Evolutionary conservation across 2,113 vertebrate genomes (phyloP).

Genomic region (Rhynchomys soricoides): DNA sequence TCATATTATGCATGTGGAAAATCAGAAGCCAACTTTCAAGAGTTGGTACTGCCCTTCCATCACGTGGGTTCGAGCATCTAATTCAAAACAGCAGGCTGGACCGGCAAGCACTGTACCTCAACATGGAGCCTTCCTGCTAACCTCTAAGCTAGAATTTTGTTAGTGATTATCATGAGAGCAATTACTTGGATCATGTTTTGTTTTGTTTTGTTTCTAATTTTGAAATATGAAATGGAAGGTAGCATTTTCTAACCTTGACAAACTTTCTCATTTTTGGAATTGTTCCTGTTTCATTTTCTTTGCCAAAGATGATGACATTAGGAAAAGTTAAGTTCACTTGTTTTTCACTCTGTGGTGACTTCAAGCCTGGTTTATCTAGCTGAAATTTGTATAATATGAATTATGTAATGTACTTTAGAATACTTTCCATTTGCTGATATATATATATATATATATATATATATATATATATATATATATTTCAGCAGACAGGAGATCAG

Average conservation of each 20-base stretch:
- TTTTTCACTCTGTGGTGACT: conserved; percentile 12
- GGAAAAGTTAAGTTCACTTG: conserved; percentile 28
- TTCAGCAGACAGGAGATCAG: conserved; percentile 38
- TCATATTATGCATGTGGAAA: background rate
- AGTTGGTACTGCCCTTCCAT: background rate
- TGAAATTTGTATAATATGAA: background rate
- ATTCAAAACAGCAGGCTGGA: background rate
- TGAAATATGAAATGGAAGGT: background rate
- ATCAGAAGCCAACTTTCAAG: background rate
- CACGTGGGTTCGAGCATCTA: background rate
- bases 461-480: background rate
- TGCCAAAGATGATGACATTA: background rate
- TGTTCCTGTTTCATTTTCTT: conserved; percentile 21
- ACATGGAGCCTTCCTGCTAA: background rate
- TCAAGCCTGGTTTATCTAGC: conserved; percentile 21
- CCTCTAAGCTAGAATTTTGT: background rate
- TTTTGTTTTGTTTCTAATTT: conserved; percentile 54
- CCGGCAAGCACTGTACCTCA: background rate
- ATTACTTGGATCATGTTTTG: conserved; percentile 13
- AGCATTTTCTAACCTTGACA: conserved; percentile 43
- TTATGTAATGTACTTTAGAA: background rate
- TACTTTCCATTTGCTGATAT: background rate
- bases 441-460: background rate
- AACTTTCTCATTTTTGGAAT: conserved; percentile 36
- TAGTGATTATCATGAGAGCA: background rate